Evolutionary conservation across 2,797 vertebrate genomes (phyloP).

Genomic region (Decapterus maruadsi): DNA sequence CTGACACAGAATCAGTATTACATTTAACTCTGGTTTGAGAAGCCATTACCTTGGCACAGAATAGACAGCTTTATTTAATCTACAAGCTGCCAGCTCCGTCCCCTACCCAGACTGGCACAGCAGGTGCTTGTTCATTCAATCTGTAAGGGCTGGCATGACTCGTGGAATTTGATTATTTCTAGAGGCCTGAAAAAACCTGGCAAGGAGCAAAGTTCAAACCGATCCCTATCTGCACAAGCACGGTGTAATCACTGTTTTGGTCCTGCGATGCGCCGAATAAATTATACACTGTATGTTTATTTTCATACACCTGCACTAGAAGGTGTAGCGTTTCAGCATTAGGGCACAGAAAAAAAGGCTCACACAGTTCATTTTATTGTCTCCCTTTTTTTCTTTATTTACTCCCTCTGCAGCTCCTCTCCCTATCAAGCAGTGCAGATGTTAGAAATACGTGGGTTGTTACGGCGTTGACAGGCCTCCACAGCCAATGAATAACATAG

Average conservation of each 20-base stretch:
- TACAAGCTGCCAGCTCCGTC: constrained; percentile 80
- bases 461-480: constrained; percentile 47
- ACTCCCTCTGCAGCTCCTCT: constrained; percentile 3
- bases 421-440: constrained; percentile 35
- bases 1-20: constrained; percentile 77
- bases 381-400: constrained; percentile 17
- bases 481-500: constrained; percentile 62
- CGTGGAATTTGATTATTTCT: constrained; percentile 79
- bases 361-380: constrained; percentile 3
- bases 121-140: constrained; percentile 79
- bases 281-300: constrained; percentile 11
- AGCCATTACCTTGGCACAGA: constrained; percentile 83
- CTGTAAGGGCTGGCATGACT: constrained; percentile 73
- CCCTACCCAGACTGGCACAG: constrained; percentile 78
- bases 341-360: neutral
- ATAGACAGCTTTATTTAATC: constrained; percentile 85
- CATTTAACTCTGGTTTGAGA: constrained; percentile 83
- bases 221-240: constrained; percentile 50
- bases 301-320: constrained; percentile 1
- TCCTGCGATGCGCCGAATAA: constrained; percentile 12
- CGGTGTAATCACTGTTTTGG: constrained; percentile 42
- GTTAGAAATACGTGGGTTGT: constrained; percentile 43
- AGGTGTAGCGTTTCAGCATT: neutral
- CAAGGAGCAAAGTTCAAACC: constrained; percentile 72
- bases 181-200: constrained; percentile 63